Conservation (phyloP, 2,797 vertebrate genomes). For the Sphaeramia orbicularis region DNA sequence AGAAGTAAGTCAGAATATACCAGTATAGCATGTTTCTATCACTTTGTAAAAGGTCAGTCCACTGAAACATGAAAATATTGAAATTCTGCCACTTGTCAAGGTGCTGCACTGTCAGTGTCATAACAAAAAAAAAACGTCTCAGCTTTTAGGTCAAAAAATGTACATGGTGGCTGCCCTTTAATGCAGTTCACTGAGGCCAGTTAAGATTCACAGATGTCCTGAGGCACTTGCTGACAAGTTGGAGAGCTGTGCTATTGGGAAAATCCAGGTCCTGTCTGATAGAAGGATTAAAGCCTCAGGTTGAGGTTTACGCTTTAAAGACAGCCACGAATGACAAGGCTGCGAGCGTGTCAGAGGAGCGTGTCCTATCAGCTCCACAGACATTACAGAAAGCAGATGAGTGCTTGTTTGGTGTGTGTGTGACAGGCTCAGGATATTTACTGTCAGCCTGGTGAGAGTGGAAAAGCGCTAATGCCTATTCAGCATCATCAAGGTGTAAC, state of each 20-base stretch:
- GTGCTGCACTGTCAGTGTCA: slow-evolving; percentile 15
- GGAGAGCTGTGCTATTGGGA: slow-evolving; percentile 74
- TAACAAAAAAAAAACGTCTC: slow-evolving; percentile 41
- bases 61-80: slow-evolving; percentile 10
- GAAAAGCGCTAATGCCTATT: slow-evolving; percentile 18
- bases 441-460: slow-evolving; percentile 19
- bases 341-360: slow-evolving; percentile 48
- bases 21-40: slow-evolving; percentile 16
- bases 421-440: slow-evolving; percentile 30
- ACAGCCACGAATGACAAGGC: slow-evolving; percentile 65
- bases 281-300: slow-evolving; percentile 76
- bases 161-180: slow-evolving; percentile 36
- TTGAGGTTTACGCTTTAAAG: slow-evolving; percentile 70
- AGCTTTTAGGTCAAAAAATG: slow-evolving; percentile 38
- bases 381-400: slow-evolving; percentile 58
- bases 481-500: background rate
- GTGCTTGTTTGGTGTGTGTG: slow-evolving; percentile 38
- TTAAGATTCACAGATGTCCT: slow-evolving; percentile 70
- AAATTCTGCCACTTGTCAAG: slow-evolving; percentile 23
- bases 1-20: no score
- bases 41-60: slow-evolving; percentile 22
- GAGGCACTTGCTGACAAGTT: slow-evolving; percentile 65
- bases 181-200: slow-evolving; percentile 41
- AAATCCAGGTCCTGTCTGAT: slow-evolving; percentile 65
- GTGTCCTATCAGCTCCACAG: slow-evolving; percentile 50